Base-by-base conservation (phyloP, 1,140 invertebrate genomes). In the Euura lappo region DNA sequence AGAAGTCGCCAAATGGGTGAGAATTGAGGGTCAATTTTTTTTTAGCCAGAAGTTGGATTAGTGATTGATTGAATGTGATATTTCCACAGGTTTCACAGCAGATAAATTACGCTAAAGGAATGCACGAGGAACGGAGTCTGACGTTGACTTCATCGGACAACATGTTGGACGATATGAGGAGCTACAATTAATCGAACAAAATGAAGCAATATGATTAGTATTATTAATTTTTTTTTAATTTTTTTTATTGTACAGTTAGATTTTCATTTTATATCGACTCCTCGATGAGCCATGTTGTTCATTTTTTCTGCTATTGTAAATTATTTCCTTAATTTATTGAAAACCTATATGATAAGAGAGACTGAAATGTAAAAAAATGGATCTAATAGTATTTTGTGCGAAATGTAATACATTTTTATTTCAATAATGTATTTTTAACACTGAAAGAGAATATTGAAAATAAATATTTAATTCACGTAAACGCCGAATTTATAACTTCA, bases 71-170 rank as follows among this genome's bases (percentile, higher is more conserved):
- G 28, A n/a, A 65, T 69, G 42, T 46, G 70, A 8, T 65, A 69
- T 45, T 71, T 72, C 69, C 2, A 6, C 75, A 92, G 91, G 91
- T 92, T 65, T 90, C 89, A 3, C 91, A 93, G 76, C 90, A 94
- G 86, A 93, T 95, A 71, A 96, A 95, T 80, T 96, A 96, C 86
- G 96, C 96, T 60, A 95, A 95, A 84, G 93, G 92, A 80, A 91
- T 97, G 79, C 94, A 93, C 83, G 92, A 95, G 83, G 96, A 98
- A 89, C 89, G 91, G 5, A 85, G 81, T 68, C 76, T 88, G 13
- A 88, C 87, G 0, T 72, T 88, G 10, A 83, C 83, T 71, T 87
- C 86, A 5, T 87, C 86, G n/a, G 87, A 88, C 71, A 88, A 85
- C 65, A 86, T 88, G 79, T 72, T 88, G 51, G 87, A 88, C 47